These are phyloP conservation scores for Drosophila tanythrix DNA, from an alignment of 2,888 invertebrate genomes.

Conservation along the genomic window DNA sequence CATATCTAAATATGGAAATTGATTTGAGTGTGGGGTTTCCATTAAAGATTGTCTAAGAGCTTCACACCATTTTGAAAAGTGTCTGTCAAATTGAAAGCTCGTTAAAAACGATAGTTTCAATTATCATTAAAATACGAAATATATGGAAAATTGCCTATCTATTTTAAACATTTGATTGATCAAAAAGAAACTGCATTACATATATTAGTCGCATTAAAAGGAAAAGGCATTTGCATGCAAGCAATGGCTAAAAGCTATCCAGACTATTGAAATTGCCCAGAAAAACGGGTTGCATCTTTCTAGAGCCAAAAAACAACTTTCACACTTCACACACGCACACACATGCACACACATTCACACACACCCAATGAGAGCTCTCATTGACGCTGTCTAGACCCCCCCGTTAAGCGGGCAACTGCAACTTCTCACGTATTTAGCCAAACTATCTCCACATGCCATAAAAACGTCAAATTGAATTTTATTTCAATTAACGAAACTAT, in stretches of 20 bases:
- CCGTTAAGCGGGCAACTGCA: constrained; percentile 31
- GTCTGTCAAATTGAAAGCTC: background rate
- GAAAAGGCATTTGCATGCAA: constrained; percentile 42
- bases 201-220: constrained; percentile 27
- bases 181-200: constrained; percentile 25
- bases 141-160: constrained; percentile 15
- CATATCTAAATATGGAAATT: background rate
- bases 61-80: background rate
- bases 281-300: constrained; percentile 66
- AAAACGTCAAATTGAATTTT: constrained; percentile 78
- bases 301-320: constrained; percentile 63
- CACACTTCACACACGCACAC: constrained; percentile 56
- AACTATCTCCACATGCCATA: constrained; percentile 75
- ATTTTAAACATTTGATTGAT: constrained; percentile 25
- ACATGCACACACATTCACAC: background rate
- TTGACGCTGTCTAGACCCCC: constrained; percentile 29
- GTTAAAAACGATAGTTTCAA: background rate
- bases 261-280: constrained; percentile 42
- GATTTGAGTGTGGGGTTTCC: background rate
- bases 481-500: constrained; percentile 80
- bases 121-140: background rate
- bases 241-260: constrained; percentile 26
- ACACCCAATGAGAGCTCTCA: constrained; percentile 29
- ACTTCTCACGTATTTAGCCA: constrained; percentile 74
- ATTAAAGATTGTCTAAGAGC: background rate